Evolutionary conservation across 2,888 invertebrate genomes (phyloP), one percentile per base, ranked within the genome.

Genomic region (Agonum fuliginosum): DNA sequence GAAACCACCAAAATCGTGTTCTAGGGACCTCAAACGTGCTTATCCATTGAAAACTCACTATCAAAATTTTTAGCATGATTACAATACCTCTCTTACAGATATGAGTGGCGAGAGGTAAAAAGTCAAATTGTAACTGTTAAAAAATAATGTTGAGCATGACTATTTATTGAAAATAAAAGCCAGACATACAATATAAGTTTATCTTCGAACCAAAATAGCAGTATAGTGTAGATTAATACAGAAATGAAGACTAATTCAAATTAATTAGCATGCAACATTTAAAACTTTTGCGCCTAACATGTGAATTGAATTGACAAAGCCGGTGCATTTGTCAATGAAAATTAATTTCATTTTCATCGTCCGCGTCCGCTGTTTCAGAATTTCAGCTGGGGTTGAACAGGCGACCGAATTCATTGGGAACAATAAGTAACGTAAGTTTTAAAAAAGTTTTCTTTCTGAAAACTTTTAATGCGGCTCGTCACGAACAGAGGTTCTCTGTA

Each of bases 401-500:
- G 20, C 30, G n/a, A 17, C 19, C 30, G 62, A 62, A 62, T 62
- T 62, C 62, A 17, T 17, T 34, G 17, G 17, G 62, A 62, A 62
- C 34, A 62, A 62, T 62, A 27, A 24, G 12, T n/a, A 24, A 24
- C 58, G 58, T 27, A 34, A 62, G 62, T 62, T 62, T 30, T 58
- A 27, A 62, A 62, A 62, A 62, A 62, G 34, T 43, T 74, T 74
- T 65, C 46, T 65, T 65, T 46, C 65, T 65, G 43, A 24, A 41
- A 73, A 73, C 20, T 73, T 54, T 73, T 37, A 73, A 73, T 58
- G 54, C 24, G 58, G 24, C 54, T 73, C 73, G 73, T 73, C 58
- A 73, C 58, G 62, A 73, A 73, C 73, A 74, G 74, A 74, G 74
- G 65, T 74, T 62, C 30, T 54, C 54, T 48, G 48, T 51, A 71